Base-by-base conservation (phyloP, 92 coral and sea anemone species). In the Hydrozoanthus gracilis region DNA sequence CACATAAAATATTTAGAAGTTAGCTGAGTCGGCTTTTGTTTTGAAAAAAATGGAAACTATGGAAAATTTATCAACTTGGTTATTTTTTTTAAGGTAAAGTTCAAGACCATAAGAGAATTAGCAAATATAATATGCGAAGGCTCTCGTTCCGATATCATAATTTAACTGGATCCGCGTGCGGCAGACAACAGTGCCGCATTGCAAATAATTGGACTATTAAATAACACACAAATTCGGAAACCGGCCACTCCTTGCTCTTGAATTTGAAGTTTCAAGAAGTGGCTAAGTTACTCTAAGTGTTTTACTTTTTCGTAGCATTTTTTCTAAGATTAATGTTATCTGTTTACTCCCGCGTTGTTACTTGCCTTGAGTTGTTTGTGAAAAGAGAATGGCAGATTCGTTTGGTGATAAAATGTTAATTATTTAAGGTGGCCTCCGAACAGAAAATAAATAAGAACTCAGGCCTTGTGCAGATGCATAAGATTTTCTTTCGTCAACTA, bases 321-420 rank as follows among this genome's bases (percentile, higher is more conserved):
- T 11, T 14, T 9, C 15, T 58, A 14, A 16, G 64, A 58, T 58
- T 58, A 8, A 58, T 11, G 39, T 27, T 27, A 27, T 27, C 39
- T 27, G 39, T 27, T 27, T 27, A 27, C 39, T 27, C 39, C 39
- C 39, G 39, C 39, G 39, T 27, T 27, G 39, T 27, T 27, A 27
- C 2, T 27, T 27, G 39, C 39, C 39, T 27, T 27, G 39, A 27
- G 39, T 27, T 27, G 39, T 27, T 27, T 27, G 39, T 27, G 39
- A 27, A 62, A 62, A n/a, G 52, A 47, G 13, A 5, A 13, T 17
- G 13, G 55, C 62, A 27, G 44, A 76, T 76, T 39, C 54, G 35
- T 58, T 76, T 76, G 47, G 65, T 51, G 47, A 52, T 54, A 27
- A 20, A 20, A 76, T 76, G 47, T 52, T 58, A 76, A 52, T 54